Percentiles rank a stretch among this genome's conserved stretches.
Evolutionary conservation across 2,888 invertebrate genomes (phyloP).

Genomic region (Ochropleura plecta): DNA sequence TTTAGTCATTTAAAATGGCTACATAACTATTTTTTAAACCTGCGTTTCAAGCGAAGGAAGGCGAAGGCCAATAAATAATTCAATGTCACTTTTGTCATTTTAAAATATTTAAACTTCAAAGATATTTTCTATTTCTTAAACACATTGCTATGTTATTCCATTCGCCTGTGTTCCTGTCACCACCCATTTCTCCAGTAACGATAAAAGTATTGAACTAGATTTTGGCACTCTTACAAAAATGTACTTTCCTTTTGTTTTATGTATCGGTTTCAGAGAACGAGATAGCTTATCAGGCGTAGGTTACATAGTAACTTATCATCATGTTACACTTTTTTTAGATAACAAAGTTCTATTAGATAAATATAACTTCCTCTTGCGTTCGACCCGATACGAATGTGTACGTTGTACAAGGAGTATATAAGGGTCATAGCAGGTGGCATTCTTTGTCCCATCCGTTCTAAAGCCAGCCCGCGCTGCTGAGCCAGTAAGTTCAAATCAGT

Average conservation of each 20-base stretch:
- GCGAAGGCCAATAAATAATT: neutral
- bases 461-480: too few relatives aligned
- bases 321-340: neutral
- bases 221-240: slow-evolving; percentile 19
- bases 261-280: slow-evolving; percentile 9
- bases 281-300: neutral
- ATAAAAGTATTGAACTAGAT: slow-evolving; percentile 18
- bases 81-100: neutral
- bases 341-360: too few relatives aligned
- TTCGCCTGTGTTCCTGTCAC: slow-evolving; percentile 10
- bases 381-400: too few relatives aligned
- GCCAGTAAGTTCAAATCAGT: too few relatives aligned
- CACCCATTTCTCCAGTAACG: slow-evolving; percentile 16
- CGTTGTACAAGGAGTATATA: too few relatives aligned
- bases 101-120: neutral
- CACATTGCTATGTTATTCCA: neutral
- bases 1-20: neutral
- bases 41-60: too few relatives aligned
- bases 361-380: too few relatives aligned
- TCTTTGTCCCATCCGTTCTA: too few relatives aligned
- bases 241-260: slow-evolving; percentile 5
- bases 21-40: neutral
- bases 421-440: too few relatives aligned
- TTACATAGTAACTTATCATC: neutral
- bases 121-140: slow-evolving; percentile 3